These are phyloP conservation scores for Xestia ashworthii DNA, from an alignment of 2,888 invertebrate genomes.

Conservation along the genomic window DNA sequence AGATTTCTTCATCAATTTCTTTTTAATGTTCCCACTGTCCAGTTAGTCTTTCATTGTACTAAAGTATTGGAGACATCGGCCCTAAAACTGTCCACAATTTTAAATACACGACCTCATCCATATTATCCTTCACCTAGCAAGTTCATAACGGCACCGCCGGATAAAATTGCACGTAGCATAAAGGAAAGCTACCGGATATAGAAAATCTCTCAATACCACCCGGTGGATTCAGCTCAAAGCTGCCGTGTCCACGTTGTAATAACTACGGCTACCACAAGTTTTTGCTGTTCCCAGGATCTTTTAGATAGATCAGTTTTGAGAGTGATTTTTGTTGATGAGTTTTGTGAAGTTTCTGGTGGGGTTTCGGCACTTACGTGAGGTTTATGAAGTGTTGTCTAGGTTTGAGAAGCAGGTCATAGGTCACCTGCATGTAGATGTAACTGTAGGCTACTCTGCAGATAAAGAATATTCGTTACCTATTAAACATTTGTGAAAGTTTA, in stretches of 20 bases:
- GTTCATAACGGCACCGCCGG: slow-evolving; percentile 86
- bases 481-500: not conserved
- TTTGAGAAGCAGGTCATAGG: not conserved
- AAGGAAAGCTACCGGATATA: slow-evolving; percentile 90
- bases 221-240: slow-evolving; percentile 84
- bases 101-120: slow-evolving; percentile 70
- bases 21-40: not conserved
- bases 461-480: not conserved
- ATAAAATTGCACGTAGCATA: slow-evolving; percentile 90
- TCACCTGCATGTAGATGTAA: too few relatives aligned
- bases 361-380: not conserved
- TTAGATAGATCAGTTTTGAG: slow-evolving; percentile 53
- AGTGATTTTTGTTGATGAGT: slow-evolving; percentile 19
- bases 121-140: slow-evolving; percentile 68
- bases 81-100: not conserved
- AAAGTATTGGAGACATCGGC: not conserved
- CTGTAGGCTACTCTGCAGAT: not conserved
- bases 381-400: not conserved
- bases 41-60: not conserved
- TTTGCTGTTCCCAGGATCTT: slow-evolving; percentile 54
- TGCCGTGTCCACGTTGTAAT: slow-evolving; percentile 81
- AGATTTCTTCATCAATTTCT: not conserved
- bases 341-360: not conserved
- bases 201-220: slow-evolving; percentile 89
- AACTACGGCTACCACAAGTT: slow-evolving; percentile 74